Percentiles rank a stretch among this genome's conserved stretches.
Conservation (phyloP, 2,113 vertebrate species). For the Cardinalis cardinalis region DNA sequence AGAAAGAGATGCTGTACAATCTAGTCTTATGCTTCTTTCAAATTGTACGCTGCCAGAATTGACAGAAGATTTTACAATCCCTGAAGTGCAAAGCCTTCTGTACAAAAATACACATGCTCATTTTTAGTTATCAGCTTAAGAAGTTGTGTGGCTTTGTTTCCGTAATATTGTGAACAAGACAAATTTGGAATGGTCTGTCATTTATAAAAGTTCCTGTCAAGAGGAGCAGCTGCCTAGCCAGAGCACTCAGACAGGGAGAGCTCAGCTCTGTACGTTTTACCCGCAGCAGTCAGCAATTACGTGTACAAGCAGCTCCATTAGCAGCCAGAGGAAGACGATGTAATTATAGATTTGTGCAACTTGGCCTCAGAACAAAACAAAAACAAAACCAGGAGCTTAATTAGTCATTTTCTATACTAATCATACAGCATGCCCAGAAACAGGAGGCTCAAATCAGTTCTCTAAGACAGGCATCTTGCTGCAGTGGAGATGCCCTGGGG, state of each 20-base stretch:
- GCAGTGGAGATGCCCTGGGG: conserved; percentile 5
- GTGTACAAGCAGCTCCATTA: not conserved
- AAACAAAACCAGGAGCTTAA: conserved; percentile 1
- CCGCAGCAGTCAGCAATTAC: not conserved
- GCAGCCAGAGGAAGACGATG: not conserved
- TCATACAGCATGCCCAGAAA: not conserved
- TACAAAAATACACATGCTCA: not conserved
- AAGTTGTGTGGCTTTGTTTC: conserved; percentile 2
- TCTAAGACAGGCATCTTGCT: not conserved
- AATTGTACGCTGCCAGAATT: not conserved
- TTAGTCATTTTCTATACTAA: not conserved
- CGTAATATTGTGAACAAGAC: not conserved
- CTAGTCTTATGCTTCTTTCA: conserved; percentile 10
- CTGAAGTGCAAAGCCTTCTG: not conserved
- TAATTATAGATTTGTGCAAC: not conserved
- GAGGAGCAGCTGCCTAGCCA: conserved; percentile 12
- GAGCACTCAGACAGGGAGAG: not conserved
- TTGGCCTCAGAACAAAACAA: conserved; percentile 27
- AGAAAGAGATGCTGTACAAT: not conserved
- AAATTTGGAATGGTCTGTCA: not conserved
- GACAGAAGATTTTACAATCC: conserved; percentile 27
- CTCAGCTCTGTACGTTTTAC: not conserved
- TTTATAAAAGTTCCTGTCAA: conserved; percentile 1
- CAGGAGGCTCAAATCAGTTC: not conserved
- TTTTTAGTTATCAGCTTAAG: conserved; percentile 3